Percentiles rank a stretch among this genome's conserved stretches.
Evolutionary conservation across 1,140 invertebrate genomes (phyloP).

Genomic region (Zelostemma sp.): DNA sequence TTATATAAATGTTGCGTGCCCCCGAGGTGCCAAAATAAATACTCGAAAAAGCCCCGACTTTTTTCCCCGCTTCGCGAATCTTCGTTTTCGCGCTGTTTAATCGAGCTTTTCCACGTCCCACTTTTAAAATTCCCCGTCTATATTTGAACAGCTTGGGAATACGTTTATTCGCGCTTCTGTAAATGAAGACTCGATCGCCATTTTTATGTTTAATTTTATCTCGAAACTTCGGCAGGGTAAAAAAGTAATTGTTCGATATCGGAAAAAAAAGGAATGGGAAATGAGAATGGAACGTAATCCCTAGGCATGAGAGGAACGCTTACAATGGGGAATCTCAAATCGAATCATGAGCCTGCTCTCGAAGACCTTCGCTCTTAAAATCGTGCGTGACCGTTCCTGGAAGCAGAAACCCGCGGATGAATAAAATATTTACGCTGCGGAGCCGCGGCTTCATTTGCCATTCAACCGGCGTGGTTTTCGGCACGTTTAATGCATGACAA

Average conservation of each 20-base stretch:
- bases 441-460: background rate
- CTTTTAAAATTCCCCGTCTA: no score
- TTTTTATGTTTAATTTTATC: no score
- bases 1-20: background rate
- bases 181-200: no score
- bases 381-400: conserved; percentile 3
- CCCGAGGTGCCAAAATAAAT: background rate
- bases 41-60: background rate
- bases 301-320: background rate
- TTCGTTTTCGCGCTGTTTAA: no score
- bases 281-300: no score
- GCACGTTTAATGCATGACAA: conserved; percentile 10
- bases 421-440: conserved; percentile 15
- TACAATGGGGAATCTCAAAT: background rate
- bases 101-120: no score
- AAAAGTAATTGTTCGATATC: no score
- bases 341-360: background rate
- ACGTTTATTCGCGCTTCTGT: no score
- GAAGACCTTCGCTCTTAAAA: background rate
- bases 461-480: background rate
- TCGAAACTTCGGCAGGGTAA: no score
- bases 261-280: no score
- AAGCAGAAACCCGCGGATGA: conserved; percentile 5
- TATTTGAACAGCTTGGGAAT: no score
- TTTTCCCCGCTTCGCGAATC: no score